Evolutionary conservation across 2,888 invertebrate species (phyloP), one percentile per base, ranked within the genome.

Genomic region (Colletes collaris): DNA sequence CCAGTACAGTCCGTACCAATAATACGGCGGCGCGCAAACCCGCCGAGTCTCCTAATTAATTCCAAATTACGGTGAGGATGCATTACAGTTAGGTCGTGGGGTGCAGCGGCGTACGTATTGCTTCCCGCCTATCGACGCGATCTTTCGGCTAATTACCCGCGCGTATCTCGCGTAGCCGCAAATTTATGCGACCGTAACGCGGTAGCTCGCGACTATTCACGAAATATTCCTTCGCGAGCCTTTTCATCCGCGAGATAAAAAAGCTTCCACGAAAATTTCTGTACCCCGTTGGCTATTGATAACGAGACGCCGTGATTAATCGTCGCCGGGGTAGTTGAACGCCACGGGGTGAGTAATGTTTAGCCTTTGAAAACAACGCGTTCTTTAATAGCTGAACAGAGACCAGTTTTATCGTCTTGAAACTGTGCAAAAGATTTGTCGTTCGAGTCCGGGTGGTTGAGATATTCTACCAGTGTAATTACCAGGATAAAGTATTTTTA

Each of bases 21-120:
- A 52, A 67, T 53, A 55, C 63, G 55, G 56, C 52, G 10, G 10
- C 16, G 60, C 4, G 8, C 44, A 16, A 46, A 70, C 65, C 53
- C 69, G 50, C 55, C n/a, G 6, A 44, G 56, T 8, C 27, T 70
- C 60, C 78, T 70, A 75, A 78, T 78, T 78, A 70, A 75, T 75
- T 75, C 35, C 49, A 65, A 69, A 58, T 75, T 75, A 65, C 65
- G 50, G 64, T 58, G 64, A 60, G 53, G 64, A 71, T 71, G 59
- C 63, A 46, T 76, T 27, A 27, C 27, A 27, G 27, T 27, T 2
- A 37, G 19, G 56, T 16, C 35, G 8, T 13, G 8, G 35, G 35
- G 10, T 13, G n/a, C 40, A 16, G 58, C n/a, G 19, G 40, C 50
- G 50, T 27, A 37, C n/a, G 37, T 58, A 46, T 44, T 40, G 13